A percentile compares a stretch with the other conserved stretches of the same genome.
These are phyloP conservation scores for Phalanger gymnotis DNA, from an alignment of 2,797 vertebrate species.

Conservation along the genomic window DNA sequence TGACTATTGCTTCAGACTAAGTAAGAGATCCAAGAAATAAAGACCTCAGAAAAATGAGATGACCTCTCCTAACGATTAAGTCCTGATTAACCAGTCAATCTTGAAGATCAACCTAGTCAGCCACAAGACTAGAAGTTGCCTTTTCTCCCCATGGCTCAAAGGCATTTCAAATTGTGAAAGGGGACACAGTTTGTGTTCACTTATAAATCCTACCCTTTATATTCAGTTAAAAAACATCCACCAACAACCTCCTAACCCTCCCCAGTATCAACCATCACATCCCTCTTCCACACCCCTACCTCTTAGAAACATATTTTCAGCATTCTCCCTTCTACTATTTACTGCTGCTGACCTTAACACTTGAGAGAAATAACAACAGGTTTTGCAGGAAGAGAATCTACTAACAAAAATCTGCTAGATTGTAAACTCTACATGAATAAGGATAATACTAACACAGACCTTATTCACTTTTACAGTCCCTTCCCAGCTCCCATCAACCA, in stretches of 20 bases:
- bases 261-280: neutral
- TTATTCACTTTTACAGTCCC: neutral
- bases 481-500: neutral
- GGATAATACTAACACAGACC: neutral
- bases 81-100: neutral
- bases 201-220: neutral
- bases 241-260: neutral
- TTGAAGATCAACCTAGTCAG: neutral
- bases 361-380: neutral
- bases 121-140: neutral
- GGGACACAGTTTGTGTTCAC: neutral
- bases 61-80: neutral
- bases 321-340: neutral
- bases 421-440: neutral
- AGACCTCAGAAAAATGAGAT: conserved; percentile 15
- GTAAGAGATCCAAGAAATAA: conserved; percentile 26
- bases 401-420: neutral
- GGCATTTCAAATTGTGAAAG: neutral
- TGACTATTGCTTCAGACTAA: conserved; percentile 44
- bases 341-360: neutral
- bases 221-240: neutral
- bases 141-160: conserved; percentile 4
- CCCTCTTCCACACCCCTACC: neutral
- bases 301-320: neutral
- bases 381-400: neutral